Conservation (phyloP, 2,797 vertebrate species). For the Pseudochirops corinnae region DNA sequence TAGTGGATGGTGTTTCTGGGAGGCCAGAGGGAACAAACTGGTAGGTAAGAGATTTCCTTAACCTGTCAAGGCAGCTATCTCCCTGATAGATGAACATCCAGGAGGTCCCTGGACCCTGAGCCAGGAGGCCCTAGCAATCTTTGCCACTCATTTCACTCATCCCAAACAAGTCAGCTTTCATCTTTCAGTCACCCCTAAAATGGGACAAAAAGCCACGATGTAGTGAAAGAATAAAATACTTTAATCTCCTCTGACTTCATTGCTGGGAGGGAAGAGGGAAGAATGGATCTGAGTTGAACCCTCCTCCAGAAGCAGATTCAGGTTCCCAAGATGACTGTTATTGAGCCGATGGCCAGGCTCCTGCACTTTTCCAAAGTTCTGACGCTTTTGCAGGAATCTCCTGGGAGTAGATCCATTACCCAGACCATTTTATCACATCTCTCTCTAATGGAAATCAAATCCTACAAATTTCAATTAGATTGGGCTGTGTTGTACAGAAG, state of each 20-base stretch:
- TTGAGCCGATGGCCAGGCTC: not conserved
- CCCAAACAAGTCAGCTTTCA: not conserved
- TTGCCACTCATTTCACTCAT: not conserved
- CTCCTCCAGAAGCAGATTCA: not conserved
- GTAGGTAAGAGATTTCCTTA: not conserved
- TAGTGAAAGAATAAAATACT: not conserved
- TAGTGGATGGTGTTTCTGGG: not conserved
- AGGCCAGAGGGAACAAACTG: not conserved
- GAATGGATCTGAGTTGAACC: not conserved
- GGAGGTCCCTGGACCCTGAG: not conserved
- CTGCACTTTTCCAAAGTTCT: not conserved
- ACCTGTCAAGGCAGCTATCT: not conserved
- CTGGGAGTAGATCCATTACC: not conserved
- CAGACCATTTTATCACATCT: not conserved
- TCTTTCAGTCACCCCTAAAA: not conserved
- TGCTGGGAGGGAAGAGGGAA: not conserved
- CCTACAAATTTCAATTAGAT: not conserved
- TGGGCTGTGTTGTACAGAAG: not conserved
- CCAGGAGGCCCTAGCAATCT: not conserved
- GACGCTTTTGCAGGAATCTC: not conserved
- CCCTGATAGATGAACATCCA: rapidly evolving
- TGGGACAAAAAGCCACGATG: not conserved
- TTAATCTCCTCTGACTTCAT: not conserved
- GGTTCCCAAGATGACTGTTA: not conserved
- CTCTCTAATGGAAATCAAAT: constrained; percentile 4